A percentile compares a stretch with the other conserved stretches of the same genome.
These are phyloP conservation scores for Drosophila tropicalis DNA, from an alignment of 1,140 invertebrate genomes.

Conservation along the genomic window DNA sequence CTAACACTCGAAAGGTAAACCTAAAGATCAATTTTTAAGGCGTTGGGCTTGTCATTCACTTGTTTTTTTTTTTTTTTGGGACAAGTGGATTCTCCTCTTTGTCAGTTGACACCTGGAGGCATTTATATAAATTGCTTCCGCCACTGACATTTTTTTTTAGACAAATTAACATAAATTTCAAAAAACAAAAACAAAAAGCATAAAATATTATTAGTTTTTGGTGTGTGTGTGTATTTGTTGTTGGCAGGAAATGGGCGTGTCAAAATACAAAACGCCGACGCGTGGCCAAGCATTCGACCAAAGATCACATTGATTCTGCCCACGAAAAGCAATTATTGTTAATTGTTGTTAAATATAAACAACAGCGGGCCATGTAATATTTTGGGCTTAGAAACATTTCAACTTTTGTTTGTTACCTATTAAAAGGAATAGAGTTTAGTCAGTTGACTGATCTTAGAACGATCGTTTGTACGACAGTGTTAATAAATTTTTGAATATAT, in stretches of 20 bases:
- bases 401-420: too few species aligned
- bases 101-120: slow-evolving; percentile 40
- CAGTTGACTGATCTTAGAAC: too few species aligned
- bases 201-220: neutral
- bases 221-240: slow-evolving; percentile 37
- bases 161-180: slow-evolving; percentile 48
- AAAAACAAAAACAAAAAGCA: slow-evolving; percentile 36
- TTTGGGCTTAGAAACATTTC: too few species aligned
- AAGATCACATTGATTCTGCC: slow-evolving; percentile 38
- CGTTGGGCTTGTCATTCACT: slow-evolving; percentile 42
- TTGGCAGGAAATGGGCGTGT: slow-evolving; percentile 47
- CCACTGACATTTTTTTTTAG: slow-evolving; percentile 55
- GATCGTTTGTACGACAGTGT: too few species aligned
- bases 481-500: too few species aligned
- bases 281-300: slow-evolving; percentile 41
- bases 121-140: slow-evolving; percentile 65
- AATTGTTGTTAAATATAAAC: slow-evolving; percentile 53
- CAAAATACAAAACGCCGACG: slow-evolving; percentile 62
- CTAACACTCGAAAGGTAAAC: neutral
- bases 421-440: too few species aligned
- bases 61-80: neutral
- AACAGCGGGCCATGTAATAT: neutral
- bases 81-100: slow-evolving; percentile 22
- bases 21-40: slow-evolving; percentile 32
- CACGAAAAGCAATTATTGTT: slow-evolving; percentile 51